Percentiles rank a stretch among this genome's conserved stretches.
phyloP scores from a whole-genome alignment of 92 coral and sea anemone species.

The Hydrozoanthus gracilis region DNA sequence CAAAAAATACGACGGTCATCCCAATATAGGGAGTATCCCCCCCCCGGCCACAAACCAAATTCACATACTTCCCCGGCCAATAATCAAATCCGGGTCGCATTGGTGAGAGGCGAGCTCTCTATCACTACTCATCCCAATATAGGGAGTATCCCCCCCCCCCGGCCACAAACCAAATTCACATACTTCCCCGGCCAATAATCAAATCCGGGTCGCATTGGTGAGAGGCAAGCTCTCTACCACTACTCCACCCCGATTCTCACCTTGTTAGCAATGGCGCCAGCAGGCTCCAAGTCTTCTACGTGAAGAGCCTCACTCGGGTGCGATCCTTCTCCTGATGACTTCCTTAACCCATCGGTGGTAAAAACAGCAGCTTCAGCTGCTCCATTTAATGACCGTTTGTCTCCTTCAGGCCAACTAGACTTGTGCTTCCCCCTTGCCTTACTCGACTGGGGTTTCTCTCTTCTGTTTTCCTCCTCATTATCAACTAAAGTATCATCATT shows the following conservation, averaged over 20 bases:
- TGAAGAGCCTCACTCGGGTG: constrained; percentile 58
- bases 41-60: too few species aligned
- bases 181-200: too few species aligned
- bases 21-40: too few species aligned
- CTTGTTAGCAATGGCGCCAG: constrained; percentile 72
- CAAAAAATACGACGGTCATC: too few species aligned
- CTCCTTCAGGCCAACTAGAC: too few species aligned
- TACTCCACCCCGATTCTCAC: constrained; percentile 26
- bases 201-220: not conserved
- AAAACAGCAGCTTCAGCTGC: not conserved
- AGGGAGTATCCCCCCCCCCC: too few species aligned
- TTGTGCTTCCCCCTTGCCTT: not conserved
- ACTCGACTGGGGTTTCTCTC: not conserved
- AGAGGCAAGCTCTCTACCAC: too few species aligned
- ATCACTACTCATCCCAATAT: too few species aligned
- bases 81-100: too few species aligned
- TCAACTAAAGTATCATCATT: constrained; percentile 35
- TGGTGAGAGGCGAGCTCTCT: too few species aligned
- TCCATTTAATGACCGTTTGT: too few species aligned
- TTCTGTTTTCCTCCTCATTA: not conserved
- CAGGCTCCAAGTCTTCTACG: constrained; percentile 84
- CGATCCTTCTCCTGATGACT: constrained; percentile 38
- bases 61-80: too few species aligned
- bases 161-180: not conserved
- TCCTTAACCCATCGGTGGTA: not conserved